A percentile compares a stretch with the other conserved stretches of the same genome.
phyloP scores from a whole-genome alignment of 35 echinoderm and acorn worm species.

The Lytechinus pictus region DNA sequence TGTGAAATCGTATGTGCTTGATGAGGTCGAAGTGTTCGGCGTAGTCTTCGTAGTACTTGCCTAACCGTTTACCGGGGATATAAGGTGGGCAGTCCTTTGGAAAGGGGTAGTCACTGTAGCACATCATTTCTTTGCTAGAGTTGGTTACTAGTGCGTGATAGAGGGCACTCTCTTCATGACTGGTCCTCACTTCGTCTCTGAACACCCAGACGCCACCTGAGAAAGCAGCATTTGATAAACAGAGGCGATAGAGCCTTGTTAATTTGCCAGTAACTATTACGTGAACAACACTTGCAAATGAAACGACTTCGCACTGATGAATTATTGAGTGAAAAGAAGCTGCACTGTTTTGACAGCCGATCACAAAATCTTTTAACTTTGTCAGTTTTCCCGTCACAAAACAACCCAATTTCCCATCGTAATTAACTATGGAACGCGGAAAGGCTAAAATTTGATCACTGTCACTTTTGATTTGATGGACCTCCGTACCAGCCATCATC shows the following conservation, averaged over 20 bases:
- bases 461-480: too few species aligned
- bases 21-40: conserved; percentile 75
- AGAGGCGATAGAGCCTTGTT: background rate
- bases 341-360: too few species aligned
- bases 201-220: conserved; percentile 79
- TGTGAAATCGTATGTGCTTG: conserved; percentile 69
- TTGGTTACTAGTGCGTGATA: conserved; percentile 71
- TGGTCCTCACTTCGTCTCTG: background rate
- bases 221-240: background rate
- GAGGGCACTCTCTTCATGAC: conserved; percentile 40
- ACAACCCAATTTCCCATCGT: too few species aligned
- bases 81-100: conserved; percentile 76
- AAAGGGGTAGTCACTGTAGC: conserved; percentile 88
- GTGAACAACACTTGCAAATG: too few species aligned
- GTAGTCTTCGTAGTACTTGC: conserved; percentile 70
- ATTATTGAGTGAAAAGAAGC: too few species aligned
- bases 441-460: too few species aligned
- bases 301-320: too few species aligned
- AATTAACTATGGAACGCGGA: too few species aligned
- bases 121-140: conserved; percentile 79
- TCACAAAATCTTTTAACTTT: too few species aligned
- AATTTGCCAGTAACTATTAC: too few species aligned
- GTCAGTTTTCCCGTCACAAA: too few species aligned
- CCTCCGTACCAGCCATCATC: too few species aligned
- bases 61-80: conserved; percentile 43